These are phyloP conservation scores for Nysson spinosus DNA, from an alignment of 2,888 invertebrate genomes.

Conservation along the genomic window DNA sequence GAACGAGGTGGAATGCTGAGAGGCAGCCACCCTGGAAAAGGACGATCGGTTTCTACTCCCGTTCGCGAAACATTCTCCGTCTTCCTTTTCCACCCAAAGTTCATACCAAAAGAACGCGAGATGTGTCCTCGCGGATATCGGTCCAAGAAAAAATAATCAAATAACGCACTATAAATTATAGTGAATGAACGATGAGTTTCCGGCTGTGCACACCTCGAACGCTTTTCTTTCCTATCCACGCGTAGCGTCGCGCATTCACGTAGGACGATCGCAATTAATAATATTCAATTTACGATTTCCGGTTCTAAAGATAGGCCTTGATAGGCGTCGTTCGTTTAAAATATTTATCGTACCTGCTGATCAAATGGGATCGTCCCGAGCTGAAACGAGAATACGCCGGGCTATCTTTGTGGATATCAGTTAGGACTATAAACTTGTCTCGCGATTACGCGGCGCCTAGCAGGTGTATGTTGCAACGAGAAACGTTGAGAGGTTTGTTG, in stretches of 20 bases:
- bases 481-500: conserved; percentile 58
- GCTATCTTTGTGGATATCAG: conserved; percentile 55
- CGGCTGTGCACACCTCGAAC: background rate
- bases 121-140: too few relatives aligned
- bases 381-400: conserved; percentile 27
- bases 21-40: conserved; percentile 47
- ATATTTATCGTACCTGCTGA: conserved; percentile 36
- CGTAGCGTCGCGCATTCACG: background rate
- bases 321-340: conserved; percentile 20
- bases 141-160: too few relatives aligned
- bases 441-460: conserved; percentile 57
- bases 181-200: too few relatives aligned
- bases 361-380: conserved; percentile 36
- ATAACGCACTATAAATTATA: too few relatives aligned
- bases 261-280: background rate
- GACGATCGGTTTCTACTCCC: conserved; percentile 46
- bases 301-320: conserved; percentile 35
- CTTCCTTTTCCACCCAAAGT: too few relatives aligned
- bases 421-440: conserved; percentile 56
- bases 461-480: conserved; percentile 56
- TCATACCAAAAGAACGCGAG: too few relatives aligned
- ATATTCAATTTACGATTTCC: conserved; percentile 9
- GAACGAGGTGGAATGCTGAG: conserved; percentile 55
- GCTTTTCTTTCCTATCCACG: background rate
- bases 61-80: too few relatives aligned